Evolutionary conservation across 1,140 invertebrate genomes (phyloP).

Genomic region (Homarus americanus): DNA sequence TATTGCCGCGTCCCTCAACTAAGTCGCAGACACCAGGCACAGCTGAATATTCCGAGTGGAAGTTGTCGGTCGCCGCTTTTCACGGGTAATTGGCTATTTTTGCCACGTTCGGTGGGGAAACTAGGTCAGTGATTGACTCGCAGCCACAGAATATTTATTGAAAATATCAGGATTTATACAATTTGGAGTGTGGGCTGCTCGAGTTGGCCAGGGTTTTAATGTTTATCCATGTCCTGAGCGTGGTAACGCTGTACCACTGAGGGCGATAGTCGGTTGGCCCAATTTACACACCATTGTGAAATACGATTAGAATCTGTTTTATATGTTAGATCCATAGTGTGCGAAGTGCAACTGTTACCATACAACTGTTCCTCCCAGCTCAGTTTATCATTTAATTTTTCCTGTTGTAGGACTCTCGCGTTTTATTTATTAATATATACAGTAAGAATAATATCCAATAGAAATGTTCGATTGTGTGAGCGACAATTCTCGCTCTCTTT

Average conservation of each 20-base stretch:
- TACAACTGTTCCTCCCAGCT: no score
- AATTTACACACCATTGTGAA: constrained; percentile 46
- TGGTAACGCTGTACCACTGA: not conserved
- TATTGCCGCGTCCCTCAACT: constrained; percentile 54
- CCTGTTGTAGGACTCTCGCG: no score
- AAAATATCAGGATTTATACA: not conserved
- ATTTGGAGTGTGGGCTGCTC: not conserved
- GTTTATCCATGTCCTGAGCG: not conserved
- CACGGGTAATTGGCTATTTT: constrained; percentile 14
- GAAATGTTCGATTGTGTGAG: no score
- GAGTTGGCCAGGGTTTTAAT: not conserved
- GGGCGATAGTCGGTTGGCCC: not conserved
- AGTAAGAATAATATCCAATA: no score
- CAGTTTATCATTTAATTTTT: no score
- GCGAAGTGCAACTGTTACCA: not conserved
- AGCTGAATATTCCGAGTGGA: constrained; percentile 18
- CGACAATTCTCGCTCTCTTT: no score
- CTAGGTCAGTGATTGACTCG: not conserved
- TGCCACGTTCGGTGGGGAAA: not conserved
- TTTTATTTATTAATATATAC: no score
- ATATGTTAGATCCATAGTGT: not conserved
- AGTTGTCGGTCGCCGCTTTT: not conserved
- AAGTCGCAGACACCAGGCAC: constrained; percentile 32
- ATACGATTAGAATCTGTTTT: constrained; percentile 38
- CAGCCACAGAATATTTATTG: not conserved